phyloP scores from a whole-genome alignment of 1,140 invertebrate genomes.

The Zophobas atratus region DNA sequence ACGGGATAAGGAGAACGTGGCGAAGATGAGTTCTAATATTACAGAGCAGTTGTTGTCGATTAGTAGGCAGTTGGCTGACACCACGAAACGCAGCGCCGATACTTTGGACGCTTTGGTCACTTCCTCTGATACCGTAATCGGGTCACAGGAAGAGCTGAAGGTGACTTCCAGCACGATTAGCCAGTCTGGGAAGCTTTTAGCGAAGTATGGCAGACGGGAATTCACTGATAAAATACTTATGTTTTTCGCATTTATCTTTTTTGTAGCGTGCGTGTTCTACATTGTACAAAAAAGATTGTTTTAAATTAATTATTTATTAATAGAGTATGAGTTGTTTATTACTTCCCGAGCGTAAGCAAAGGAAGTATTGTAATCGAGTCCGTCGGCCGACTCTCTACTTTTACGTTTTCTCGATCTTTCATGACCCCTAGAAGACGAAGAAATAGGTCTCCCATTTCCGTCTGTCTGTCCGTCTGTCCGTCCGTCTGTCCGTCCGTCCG shows the following conservation, averaged over 20 bases:
- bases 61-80: conserved; percentile 86
- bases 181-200: conserved; percentile 91
- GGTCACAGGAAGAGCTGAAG: conserved; percentile 88
- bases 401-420: too few relatives aligned
- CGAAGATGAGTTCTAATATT: conserved; percentile 78
- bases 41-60: conserved; percentile 90
- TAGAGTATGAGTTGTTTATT: background rate
- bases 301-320: conserved; percentile 67
- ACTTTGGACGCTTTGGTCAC: conserved; percentile 87
- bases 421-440: too few relatives aligned
- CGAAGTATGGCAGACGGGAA: conserved; percentile 94
- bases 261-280: conserved; percentile 92
- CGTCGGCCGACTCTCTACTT: too few relatives aligned
- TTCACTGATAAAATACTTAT: conserved; percentile 95
- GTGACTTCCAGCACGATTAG: conserved; percentile 88
- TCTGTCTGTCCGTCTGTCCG: too few relatives aligned
- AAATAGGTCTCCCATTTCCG: too few relatives aligned
- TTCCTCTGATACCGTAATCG: conserved; percentile 76
- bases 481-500: too few relatives aligned
- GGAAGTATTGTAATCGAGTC: too few relatives aligned
- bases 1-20: conserved; percentile 76
- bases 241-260: conserved; percentile 92
- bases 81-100: conserved; percentile 87
- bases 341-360: too few relatives aligned
- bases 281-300: conserved; percentile 92